Percentiles rank a stretch among this genome's conserved stretches.
phyloP scores from a whole-genome alignment of 2,888 invertebrate genomes.

The Oscheius sp. region DNA sequence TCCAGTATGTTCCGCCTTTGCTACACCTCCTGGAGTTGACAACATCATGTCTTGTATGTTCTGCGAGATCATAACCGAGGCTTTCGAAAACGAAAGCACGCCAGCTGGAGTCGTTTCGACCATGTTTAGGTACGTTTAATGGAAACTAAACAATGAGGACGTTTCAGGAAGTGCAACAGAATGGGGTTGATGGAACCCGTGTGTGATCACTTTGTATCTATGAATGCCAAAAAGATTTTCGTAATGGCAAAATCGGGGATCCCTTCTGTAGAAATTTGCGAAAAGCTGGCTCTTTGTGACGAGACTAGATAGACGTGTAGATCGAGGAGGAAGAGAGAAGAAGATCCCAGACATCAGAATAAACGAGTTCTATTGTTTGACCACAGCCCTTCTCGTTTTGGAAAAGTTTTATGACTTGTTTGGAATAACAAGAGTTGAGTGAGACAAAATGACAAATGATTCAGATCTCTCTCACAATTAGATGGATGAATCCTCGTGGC shows the following conservation, averaged over 20 bases:
- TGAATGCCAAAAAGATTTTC: constrained; percentile 56
- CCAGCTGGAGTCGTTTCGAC: constrained; percentile 25
- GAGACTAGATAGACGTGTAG: constrained; percentile 18
- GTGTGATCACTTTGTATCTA: constrained; percentile 55
- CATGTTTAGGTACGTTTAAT: constrained; percentile 29
- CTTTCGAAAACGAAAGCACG: constrained; percentile 34
- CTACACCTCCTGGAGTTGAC: constrained; percentile 12
- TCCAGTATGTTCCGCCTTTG: constrained; percentile 25
- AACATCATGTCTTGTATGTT: constrained; percentile 42
- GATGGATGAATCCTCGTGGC: no score
- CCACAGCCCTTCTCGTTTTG: no score
- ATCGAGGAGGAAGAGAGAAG: not conserved
- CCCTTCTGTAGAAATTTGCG: constrained; percentile 44
- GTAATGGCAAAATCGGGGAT: constrained; percentile 45
- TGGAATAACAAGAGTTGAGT: no score
- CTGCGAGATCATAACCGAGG: constrained; percentile 38
- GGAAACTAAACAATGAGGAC: not conserved
- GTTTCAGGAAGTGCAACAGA: constrained; percentile 51
- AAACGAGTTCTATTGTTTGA: no score
- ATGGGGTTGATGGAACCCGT: constrained; percentile 61
- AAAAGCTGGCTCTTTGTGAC: constrained; percentile 35
- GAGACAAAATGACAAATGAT: no score
- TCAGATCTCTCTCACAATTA: no score
- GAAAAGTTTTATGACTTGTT: no score
- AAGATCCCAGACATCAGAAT: not conserved